These are phyloP conservation scores for Thalassoma bifasciatum DNA, from an alignment of 2,113 vertebrate species.

Conservation along the genomic window DNA sequence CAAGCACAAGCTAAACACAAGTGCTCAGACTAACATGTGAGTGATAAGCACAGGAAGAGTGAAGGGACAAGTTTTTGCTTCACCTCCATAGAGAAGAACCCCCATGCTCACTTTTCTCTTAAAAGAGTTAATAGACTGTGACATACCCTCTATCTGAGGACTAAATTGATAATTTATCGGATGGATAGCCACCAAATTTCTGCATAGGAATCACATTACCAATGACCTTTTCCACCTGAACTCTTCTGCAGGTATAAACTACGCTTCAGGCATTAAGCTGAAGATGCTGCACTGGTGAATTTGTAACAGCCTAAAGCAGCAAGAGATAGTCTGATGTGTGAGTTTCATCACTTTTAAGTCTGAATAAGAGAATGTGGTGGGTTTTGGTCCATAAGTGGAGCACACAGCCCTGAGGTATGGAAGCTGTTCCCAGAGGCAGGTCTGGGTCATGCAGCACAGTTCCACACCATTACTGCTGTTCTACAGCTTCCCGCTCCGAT, in stretches of 20 bases:
- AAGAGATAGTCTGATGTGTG: background rate
- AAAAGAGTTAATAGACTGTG: background rate
- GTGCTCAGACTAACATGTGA: too few species aligned
- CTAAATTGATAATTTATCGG: too few species aligned
- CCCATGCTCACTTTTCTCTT: background rate
- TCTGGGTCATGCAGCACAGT: constrained; percentile 50
- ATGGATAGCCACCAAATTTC: too few species aligned
- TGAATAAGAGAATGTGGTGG: constrained; percentile 25
- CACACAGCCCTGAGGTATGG: constrained; percentile 47
- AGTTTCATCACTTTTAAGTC: background rate
- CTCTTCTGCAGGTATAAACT: background rate
- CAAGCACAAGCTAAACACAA: too few species aligned
- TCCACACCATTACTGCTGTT: constrained; percentile 72
- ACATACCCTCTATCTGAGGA: too few species aligned
- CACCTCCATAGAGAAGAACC: too few species aligned
- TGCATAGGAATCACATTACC: background rate
- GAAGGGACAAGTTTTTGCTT: too few species aligned
- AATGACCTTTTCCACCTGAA: background rate
- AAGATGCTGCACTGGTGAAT: too few species aligned
- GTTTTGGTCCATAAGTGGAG: constrained; percentile 54
- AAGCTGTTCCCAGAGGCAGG: constrained; percentile 50
- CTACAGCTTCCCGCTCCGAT: constrained; percentile 67
- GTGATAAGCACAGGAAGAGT: too few species aligned
- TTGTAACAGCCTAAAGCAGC: background rate
- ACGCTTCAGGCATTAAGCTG: background rate